Percentiles rank a stretch among this genome's conserved stretches.
These are phyloP conservation scores for Lampropteryx suffumata DNA, from an alignment of 2,888 invertebrate genomes.

Conservation along the genomic window DNA sequence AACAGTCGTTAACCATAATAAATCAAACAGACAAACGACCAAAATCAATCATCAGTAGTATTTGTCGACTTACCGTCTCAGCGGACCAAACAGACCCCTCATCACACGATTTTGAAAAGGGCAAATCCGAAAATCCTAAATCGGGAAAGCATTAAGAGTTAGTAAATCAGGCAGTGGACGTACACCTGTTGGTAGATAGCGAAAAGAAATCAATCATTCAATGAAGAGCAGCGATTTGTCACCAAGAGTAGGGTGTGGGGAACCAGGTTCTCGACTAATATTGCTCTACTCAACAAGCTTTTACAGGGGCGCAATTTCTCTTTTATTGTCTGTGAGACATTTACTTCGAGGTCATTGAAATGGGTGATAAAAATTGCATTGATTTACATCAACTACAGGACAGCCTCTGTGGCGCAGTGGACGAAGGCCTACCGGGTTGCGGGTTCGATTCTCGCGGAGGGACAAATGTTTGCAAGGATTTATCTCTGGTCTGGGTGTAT, in stretches of 20 bases:
- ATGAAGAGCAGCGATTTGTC: constrained; percentile 72
- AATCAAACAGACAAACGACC: constrained; percentile 43
- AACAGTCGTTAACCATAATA: constrained; percentile 43
- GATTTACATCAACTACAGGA: no score
- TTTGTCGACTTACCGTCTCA: constrained; percentile 51
- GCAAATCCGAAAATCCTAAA: constrained; percentile 42
- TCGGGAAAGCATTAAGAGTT: constrained; percentile 44
- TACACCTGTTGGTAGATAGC: constrained; percentile 63
- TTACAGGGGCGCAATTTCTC: constrained; percentile 28
- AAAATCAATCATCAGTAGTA: constrained; percentile 62
- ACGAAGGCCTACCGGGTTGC: no score
- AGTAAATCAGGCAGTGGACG: constrained; percentile 68
- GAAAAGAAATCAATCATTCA: constrained; percentile 77
- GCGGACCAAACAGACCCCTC: constrained; percentile 51
- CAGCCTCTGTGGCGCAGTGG: no score
- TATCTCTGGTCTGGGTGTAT: no score
- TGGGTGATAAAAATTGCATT: no score
- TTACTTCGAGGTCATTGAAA: no score
- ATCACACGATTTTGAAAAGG: constrained; percentile 74
- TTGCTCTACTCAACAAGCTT: constrained; percentile 34
- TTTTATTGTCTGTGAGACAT: constrained; percentile 28
- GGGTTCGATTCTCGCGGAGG: no score
- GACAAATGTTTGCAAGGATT: no score
- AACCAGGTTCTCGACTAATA: constrained; percentile 43
- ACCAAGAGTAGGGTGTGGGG: constrained; percentile 37